These are phyloP conservation scores for Sebastes taczanowskii DNA, from an alignment of 2,797 vertebrate species.

Conservation along the genomic window DNA sequence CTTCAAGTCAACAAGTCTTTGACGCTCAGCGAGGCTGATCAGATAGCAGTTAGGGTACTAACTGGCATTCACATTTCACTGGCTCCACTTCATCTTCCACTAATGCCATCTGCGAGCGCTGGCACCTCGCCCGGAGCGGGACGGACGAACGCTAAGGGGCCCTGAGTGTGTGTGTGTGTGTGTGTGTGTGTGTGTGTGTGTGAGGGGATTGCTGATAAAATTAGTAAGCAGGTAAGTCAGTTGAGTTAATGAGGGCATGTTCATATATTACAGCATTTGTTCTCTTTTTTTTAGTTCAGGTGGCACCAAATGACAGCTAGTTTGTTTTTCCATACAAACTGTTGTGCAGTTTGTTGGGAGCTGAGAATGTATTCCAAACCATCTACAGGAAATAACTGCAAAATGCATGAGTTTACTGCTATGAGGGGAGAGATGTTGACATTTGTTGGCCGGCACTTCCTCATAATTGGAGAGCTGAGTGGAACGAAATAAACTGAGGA, in stretches of 20 bases:
- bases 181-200: background rate
- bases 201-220: conserved; percentile 22
- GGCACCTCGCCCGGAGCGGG: conserved; percentile 62
- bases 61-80: conserved; percentile 74
- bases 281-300: background rate
- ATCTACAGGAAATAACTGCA: background rate
- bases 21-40: conserved; percentile 41
- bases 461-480: background rate
- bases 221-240: conserved; percentile 40
- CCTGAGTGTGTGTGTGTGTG: background rate
- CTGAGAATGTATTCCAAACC: background rate
- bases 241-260: conserved; percentile 36
- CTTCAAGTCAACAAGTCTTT: conserved; percentile 59
- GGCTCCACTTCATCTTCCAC: conserved; percentile 73
- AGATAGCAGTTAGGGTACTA: conserved; percentile 53
- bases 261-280: conserved; percentile 1
- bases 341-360: background rate
- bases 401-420: background rate
- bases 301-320: background rate
- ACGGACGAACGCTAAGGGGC: conserved; percentile 6
- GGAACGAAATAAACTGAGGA: conserved; percentile 1
- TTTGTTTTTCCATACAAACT: background rate
- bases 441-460: background rate
- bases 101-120: conserved; percentile 78
- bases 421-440: background rate